Evolutionary conservation across 2,888 invertebrate genomes (phyloP), one percentile per base, ranked within the genome.

Genomic region (Agonopterix arenella): DNA sequence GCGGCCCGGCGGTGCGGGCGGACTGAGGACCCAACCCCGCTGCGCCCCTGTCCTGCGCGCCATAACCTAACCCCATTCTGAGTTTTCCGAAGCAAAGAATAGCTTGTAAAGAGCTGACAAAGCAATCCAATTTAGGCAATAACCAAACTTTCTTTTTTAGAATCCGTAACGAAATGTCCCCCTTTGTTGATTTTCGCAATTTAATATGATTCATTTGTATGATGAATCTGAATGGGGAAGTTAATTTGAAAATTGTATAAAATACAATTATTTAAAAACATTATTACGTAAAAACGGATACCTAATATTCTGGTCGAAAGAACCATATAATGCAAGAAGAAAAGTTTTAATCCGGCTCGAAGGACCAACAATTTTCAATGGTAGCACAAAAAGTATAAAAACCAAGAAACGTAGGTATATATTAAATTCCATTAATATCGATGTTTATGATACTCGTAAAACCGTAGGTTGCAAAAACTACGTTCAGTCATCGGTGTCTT

Each of bases 31-130:
- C 58, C 57, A 47, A 49, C 65, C 44, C 45, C 45, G 44, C 42
- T 47, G 45, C 50, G 50, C 43, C 50, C 36, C 36, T 11, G 13
- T 11, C 47, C 50, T 76, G 78, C 78, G 77, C 78, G 69, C 59
- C 67, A 66, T 64, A 64, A 65, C 66, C 70, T 73, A 71, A 73
- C 77, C 62, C 66, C 64, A 60, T 66, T 66, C 61, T 51, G 54
- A 63, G 53, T 64, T 62, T 63, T 56, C 64, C 59, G 57, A 60
- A 55, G 54, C 70, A 70, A 68, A 73, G 73, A 73, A 50, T 64
- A 63, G 58, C 47, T 54, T 55, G 56, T 48, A 43, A 55, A 69
- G 72, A 70, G 52, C 52, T 53, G 69, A 50, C 65, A 49, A 16
- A 10, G 44, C 8, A 51, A 48, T 46, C 43, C 47, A 52, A 49